A percentile compares a stretch with the other conserved stretches of the same genome.
Evolutionary conservation across 2,888 invertebrate genomes (phyloP).

Genomic region (Andricus quercusramuli): DNA sequence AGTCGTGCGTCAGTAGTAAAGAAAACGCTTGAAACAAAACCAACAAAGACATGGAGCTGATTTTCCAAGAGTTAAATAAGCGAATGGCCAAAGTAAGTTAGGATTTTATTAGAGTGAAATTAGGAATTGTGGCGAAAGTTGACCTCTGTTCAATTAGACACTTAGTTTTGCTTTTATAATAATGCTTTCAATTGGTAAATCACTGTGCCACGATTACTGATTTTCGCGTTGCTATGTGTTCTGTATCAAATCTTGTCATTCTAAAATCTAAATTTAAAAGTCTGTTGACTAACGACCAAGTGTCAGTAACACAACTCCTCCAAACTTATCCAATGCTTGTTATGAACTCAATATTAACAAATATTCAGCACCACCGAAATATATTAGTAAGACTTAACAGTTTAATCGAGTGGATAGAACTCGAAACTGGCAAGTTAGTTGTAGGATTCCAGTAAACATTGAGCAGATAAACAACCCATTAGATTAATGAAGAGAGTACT

Average conservation of each 20-base stretch:
- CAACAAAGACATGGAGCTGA: conserved; percentile 42
- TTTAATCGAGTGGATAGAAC: not conserved
- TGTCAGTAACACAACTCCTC: conserved; percentile 20
- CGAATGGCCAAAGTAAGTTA: conserved; percentile 69
- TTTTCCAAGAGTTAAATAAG: conserved; percentile 60
- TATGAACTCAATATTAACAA: conserved; percentile 19
- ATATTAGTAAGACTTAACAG: conserved; percentile 18
- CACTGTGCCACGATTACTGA: conserved; percentile 58
- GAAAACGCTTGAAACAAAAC: conserved; percentile 30
- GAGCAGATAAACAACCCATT: conserved; percentile 6
- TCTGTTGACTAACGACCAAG: conserved; percentile 48
- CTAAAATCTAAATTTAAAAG: conserved; percentile 63
- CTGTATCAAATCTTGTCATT: conserved; percentile 58
- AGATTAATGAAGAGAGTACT: conserved; percentile 31
- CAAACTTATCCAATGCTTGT: not conserved
- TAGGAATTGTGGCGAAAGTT: conserved; percentile 55
- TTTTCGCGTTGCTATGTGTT: conserved; percentile 61
- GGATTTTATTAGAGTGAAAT: conserved; percentile 57
- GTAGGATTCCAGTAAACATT: conserved; percentile 30
- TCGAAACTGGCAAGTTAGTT: conserved; percentile 6
- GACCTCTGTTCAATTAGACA: conserved; percentile 46
- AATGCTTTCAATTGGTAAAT: conserved; percentile 49
- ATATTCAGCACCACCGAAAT: conserved; percentile 20
- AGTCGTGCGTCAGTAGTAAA: conserved; percentile 44
- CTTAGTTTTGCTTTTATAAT: conserved; percentile 58